phyloP scores from a whole-genome alignment of 1,140 invertebrate species.

The Magallana ariakensis region DNA sequence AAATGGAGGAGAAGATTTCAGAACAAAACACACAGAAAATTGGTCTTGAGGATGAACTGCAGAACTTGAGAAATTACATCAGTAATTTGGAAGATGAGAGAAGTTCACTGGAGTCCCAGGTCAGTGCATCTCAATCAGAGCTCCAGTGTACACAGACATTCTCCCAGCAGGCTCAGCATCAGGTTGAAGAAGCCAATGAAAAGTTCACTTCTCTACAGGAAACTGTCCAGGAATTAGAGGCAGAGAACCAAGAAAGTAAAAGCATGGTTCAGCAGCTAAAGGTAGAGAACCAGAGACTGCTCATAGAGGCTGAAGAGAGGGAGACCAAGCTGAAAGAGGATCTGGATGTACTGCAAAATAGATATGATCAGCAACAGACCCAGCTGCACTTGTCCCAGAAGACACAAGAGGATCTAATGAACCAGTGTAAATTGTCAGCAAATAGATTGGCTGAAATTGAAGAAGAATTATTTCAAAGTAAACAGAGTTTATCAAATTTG shows the following conservation, averaged over 20 bases:
- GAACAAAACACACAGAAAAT: slow-evolving; percentile 17
- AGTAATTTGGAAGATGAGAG: slow-evolving; percentile 18
- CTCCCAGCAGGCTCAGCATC: slow-evolving; percentile 43
- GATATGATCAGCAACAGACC: slow-evolving; percentile 17
- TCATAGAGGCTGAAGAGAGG: slow-evolving; percentile 45
- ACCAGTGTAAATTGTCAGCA: background rate
- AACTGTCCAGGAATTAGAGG: slow-evolving; percentile 16
- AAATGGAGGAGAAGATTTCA: slow-evolving; percentile 35
- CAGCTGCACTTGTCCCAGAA: background rate
- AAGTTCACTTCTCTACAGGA: slow-evolving; percentile 41
- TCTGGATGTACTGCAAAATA: slow-evolving; percentile 21
- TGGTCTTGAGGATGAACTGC: slow-evolving; percentile 37
- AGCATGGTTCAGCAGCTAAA: slow-evolving; percentile 38
- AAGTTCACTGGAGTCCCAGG: slow-evolving; percentile 42
- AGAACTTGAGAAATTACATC: background rate
- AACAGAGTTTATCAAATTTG: background rate
- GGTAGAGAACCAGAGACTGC: slow-evolving; percentile 37
- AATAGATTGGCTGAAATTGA: slow-evolving; percentile 40
- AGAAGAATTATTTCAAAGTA: slow-evolving; percentile 31
- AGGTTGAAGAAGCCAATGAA: slow-evolving; percentile 39
- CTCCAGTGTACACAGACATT: slow-evolving; percentile 55
- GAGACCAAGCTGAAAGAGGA: background rate
- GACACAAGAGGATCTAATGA: slow-evolving; percentile 27
- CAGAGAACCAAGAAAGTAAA: slow-evolving; percentile 49
- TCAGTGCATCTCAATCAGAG: slow-evolving; percentile 53